phyloP scores from a whole-genome alignment of 2,888 invertebrate genomes.

The Rhodophaea formosa region DNA sequence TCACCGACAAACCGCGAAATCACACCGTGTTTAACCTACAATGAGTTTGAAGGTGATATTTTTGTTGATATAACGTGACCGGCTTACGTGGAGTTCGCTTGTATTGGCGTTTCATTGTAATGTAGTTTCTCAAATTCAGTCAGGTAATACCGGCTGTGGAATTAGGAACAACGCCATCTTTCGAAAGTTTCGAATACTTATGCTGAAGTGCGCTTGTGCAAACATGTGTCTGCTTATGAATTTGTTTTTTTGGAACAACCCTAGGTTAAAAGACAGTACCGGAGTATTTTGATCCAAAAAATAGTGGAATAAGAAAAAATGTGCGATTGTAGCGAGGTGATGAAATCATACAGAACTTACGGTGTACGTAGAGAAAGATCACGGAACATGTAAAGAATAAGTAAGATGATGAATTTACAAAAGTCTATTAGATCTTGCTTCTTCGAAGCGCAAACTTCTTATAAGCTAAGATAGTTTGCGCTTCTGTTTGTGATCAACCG shows the following conservation, averaged over 20 bases:
- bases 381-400: too few species aligned
- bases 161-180: constrained; percentile 63
- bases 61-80: constrained; percentile 75
- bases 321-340: too few species aligned
- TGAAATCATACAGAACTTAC: too few species aligned
- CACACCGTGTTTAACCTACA: constrained; percentile 79
- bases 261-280: background rate
- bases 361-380: too few species aligned
- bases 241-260: background rate
- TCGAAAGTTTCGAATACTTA: constrained; percentile 22
- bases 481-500: too few species aligned
- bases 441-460: too few species aligned
- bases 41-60: constrained; percentile 80
- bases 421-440: too few species aligned
- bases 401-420: too few species aligned
- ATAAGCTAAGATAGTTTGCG: too few species aligned
- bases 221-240: background rate
- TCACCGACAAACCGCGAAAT: constrained; percentile 56
- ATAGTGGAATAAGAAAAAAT: background rate
- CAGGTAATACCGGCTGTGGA: constrained; percentile 48
- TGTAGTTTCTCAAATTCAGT: constrained; percentile 46
- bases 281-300: too few species aligned
- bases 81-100: constrained; percentile 33
- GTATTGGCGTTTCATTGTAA: constrained; percentile 36
- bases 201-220: background rate